Conservation (phyloP, 2,797 vertebrate species). For the Acanthurus leucopareius region DNA sequence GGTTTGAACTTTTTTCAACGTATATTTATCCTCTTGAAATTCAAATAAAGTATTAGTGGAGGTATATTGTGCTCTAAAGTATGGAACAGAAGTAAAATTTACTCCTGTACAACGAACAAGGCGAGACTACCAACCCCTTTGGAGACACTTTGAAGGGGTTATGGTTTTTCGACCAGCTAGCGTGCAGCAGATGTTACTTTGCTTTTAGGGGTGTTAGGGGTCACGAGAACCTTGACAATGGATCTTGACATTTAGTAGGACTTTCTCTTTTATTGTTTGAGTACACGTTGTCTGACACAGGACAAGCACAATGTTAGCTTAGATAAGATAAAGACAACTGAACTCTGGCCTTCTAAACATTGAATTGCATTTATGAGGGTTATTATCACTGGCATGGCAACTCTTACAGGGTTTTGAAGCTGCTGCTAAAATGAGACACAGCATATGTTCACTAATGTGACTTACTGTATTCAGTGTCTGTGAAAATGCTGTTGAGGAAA, state of each 20-base stretch:
- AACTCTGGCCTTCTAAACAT: constrained; percentile 28
- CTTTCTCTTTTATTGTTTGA: constrained; percentile 48
- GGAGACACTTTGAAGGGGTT: background rate
- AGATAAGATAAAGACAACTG: constrained; percentile 59
- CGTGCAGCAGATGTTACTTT: background rate
- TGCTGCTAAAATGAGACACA: background rate
- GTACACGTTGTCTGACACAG: background rate
- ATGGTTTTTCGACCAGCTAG: background rate
- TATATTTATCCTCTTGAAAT: background rate
- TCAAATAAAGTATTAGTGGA: background rate
- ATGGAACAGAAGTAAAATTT: background rate
- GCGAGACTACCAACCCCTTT: background rate
- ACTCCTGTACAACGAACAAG: background rate
- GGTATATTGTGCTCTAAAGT: background rate
- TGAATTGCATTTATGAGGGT: constrained; percentile 25
- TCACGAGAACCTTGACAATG: background rate
- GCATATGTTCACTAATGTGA: constrained; percentile 2
- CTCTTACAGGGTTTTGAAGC: constrained; percentile 6
- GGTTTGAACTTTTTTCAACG: background rate
- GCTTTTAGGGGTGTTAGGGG: constrained; percentile 6
- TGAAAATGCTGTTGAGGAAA: background rate
- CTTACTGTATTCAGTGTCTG: constrained; percentile 1
- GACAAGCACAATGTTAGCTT: constrained; percentile 26
- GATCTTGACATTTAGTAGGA: constrained; percentile 8
- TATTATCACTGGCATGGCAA: background rate